These are phyloP conservation scores for Ceratosolen solmsi DNA, from an alignment of 1,140 invertebrate species.

Conservation along the genomic window DNA sequence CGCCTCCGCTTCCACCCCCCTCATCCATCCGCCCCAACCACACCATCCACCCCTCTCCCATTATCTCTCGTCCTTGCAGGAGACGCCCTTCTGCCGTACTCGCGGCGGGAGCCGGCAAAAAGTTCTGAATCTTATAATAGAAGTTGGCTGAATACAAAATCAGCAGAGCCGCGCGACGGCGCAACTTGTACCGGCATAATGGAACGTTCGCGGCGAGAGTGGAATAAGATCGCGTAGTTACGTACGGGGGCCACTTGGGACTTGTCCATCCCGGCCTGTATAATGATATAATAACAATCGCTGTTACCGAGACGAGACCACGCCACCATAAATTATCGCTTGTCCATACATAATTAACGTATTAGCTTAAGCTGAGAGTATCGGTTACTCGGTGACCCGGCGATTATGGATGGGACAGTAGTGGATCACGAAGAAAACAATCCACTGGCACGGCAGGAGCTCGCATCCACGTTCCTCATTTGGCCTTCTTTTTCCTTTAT, in stretches of 20 bases:
- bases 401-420: not conserved
- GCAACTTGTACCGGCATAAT: conserved; percentile 62
- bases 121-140: conserved; percentile 66
- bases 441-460: not conserved
- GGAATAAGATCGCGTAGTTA: conserved; percentile 17
- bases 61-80: conserved; percentile 10
- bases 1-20: not conserved
- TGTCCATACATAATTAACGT: conserved; percentile 14
- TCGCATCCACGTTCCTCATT: not conserved
- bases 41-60: conserved; percentile 35
- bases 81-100: conserved; percentile 18
- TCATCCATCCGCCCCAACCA: too few species aligned
- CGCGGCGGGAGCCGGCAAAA: conserved; percentile 56
- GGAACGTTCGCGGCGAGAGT: conserved; percentile 53
- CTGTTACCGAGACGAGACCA: not conserved
- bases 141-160: conserved; percentile 68
- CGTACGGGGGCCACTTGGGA: not conserved
- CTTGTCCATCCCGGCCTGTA: not conserved
- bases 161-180: conserved; percentile 50
- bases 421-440: not conserved
- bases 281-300: conserved; percentile 7
- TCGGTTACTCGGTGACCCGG: not conserved
- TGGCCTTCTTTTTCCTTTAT: not conserved
- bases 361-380: conserved; percentile 25
- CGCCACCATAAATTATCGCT: not conserved